Evolutionary conservation across 2,888 invertebrate genomes (phyloP), one percentile per base, ranked within the genome.

Genomic region (Phaonia tiefii): DNA sequence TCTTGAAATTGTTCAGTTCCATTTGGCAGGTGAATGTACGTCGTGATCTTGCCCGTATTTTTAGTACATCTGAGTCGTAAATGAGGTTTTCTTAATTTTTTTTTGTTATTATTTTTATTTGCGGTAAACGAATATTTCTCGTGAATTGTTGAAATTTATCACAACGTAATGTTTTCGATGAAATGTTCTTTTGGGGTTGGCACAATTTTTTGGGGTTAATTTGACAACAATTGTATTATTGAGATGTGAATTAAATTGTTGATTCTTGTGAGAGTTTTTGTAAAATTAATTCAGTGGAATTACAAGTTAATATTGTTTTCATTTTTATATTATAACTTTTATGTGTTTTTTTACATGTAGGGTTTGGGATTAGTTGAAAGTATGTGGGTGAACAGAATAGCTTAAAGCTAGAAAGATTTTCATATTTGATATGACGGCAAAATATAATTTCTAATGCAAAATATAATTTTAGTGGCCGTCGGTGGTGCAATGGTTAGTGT

Each of bases 141-240:
- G 1, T 49, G 17, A 67, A 39, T 67, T 37, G 10, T 4, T 1
- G 20, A 11, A 39, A 49, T 66, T 66, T 49, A 49, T 66, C 67
- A 39, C 15, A 44, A 15, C 20, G 1, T 22, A 51, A 51, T 49
- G 10, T 49, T 49, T 49, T 2, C 3, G 44, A 10, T 15, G 31
- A 58, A 31, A 26, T 65, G 39, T 20, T 65, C 1, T 63, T 31
- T n/a, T n/a, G n/a, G n/a, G 20, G 17, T 37, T 39, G 20, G 11
- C 1, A 8, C n/a, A 25, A 17, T 17, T 37, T 58, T 5, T 69
- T 26, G 39, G 17, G 70, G 44, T 70, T 65, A 70, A 70, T 63
- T 70, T 75, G 49, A 22, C 69, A 63, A 37, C 25, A 51, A 31
- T 17, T 39, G 60, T 70, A n/a, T 63, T 20, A 63, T 70, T 63